Base-by-base conservation (phyloP, 2,113 vertebrate genomes). In the Okapia johnstoni region DNA sequence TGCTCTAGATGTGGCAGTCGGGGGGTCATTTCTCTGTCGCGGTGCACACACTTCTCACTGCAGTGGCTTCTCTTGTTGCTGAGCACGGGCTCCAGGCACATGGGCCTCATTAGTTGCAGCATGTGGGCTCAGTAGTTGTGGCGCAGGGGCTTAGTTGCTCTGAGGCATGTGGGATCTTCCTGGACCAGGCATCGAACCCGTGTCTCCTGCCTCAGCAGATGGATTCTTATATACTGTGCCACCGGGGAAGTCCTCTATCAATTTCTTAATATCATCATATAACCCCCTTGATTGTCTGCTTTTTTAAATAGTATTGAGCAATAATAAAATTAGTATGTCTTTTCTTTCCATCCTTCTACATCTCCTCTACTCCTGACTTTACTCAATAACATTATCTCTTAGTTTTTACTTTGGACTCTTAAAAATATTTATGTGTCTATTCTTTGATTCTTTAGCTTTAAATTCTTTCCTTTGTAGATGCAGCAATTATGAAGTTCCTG, bases 21-120 rank as follows among this genome's bases (percentile, higher is more conserved):
- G 19, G 17, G n/a, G 5, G n/a, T 21, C 19, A 11, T 10, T n/a
- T 11, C 16, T 36, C n/a, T 2, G 17, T 16, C 9, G 63, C 5
- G n/a, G 8, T 5, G 63, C n/a, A 11, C 66, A 40, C 19, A 0
- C 70, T 43, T 43, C 70, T 26, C 21, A 7, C 12, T 14, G 36
- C 0, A 0, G 11, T 0, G 11, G 70, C 36, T 14, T 25, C 36
- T 43, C 70, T 8, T 1, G 0, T 7, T 1, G 70, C 36, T 0
- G 0, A 43, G 70, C 36, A 13, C 2, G 5, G 21, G 70, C 70
- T 70, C 63, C 4, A 36, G 63, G 17, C 17, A 21, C 63, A 0
- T 2, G 33, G 7, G 63, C 63, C n/a, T 36, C 4, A 0, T 16
- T 16, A 16, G 60, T 1, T 63, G 30, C 3, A 16, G 21, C 5